Evolutionary conservation across 2,888 invertebrate species (phyloP).

Genomic region (Polydrusus tereticollis): DNA sequence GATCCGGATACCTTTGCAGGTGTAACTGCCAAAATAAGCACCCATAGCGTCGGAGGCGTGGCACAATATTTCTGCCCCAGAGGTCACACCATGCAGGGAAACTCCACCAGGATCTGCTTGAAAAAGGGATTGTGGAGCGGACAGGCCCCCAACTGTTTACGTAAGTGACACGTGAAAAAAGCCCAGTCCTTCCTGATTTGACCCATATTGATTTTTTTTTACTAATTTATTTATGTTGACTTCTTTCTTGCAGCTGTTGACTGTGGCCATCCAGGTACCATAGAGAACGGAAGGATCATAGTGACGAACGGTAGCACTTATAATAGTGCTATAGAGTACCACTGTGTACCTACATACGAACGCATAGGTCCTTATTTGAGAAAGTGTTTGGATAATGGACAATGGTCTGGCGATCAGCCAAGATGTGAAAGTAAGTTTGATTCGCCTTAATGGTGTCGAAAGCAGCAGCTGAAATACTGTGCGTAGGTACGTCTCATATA

Average conservation of each 20-base stretch:
- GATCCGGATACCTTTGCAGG: slow-evolving; percentile 76
- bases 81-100: slow-evolving; percentile 84
- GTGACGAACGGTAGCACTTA: slow-evolving; percentile 89
- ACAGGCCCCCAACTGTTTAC: slow-evolving; percentile 81
- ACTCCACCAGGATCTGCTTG: slow-evolving; percentile 81
- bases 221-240: neutral
- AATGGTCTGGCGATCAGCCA: slow-evolving; percentile 91
- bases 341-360: slow-evolving; percentile 88
- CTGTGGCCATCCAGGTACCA: slow-evolving; percentile 82
- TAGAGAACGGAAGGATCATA: slow-evolving; percentile 89
- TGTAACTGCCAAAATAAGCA: slow-evolving; percentile 72
- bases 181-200: too few species aligned
- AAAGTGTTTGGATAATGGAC: slow-evolving; percentile 86
- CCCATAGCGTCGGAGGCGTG: slow-evolving; percentile 82
- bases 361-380: slow-evolving; percentile 85
- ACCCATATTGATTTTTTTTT: too few species aligned
- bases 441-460: too few species aligned
- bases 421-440: slow-evolving; percentile 77
- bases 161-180: too few species aligned
- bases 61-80: slow-evolving; percentile 87
- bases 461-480: too few species aligned
- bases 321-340: slow-evolving; percentile 89
- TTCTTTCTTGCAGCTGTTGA: slow-evolving; percentile 77
- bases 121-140: slow-evolving; percentile 88
- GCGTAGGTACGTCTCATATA: neutral